Percentiles rank a stretch among this genome's conserved stretches.
These are phyloP conservation scores for Drosophila ercepeae DNA, from an alignment of 1,140 invertebrate genomes.

Conservation along the genomic window DNA sequence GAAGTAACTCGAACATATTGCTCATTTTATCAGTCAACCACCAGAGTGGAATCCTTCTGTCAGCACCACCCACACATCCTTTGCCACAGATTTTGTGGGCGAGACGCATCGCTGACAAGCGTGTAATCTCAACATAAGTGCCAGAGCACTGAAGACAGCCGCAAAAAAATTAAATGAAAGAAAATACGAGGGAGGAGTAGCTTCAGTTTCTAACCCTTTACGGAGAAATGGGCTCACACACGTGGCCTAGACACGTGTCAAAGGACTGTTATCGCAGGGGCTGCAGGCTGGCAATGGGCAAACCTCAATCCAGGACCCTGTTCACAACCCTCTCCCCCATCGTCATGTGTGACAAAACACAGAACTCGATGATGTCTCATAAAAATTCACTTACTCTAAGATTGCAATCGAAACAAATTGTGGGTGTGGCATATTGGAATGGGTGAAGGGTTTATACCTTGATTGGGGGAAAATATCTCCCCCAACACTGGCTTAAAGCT, in stretches of 20 bases:
- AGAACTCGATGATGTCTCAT: slow-evolving; percentile 57
- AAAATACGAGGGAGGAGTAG: slow-evolving; percentile 3
- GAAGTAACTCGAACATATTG: slow-evolving; percentile 30
- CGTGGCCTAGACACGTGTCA: slow-evolving; percentile 68
- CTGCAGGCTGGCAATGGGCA: slow-evolving; percentile 31
- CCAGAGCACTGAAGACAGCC: slow-evolving; percentile 22
- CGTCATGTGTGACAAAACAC: slow-evolving; percentile 37
- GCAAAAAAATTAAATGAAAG: slow-evolving; percentile 31
- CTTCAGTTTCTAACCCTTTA: slow-evolving; percentile 34
- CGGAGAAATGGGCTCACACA: slow-evolving; percentile 32
- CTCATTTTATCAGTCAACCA: slow-evolving; percentile 40
- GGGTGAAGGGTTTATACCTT: neutral
- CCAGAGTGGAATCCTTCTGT: slow-evolving; percentile 1
- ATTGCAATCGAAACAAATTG: slow-evolving; percentile 39
- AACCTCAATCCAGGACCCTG: too few relatives aligned
- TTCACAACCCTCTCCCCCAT: neutral
- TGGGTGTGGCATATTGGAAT: slow-evolving; percentile 8
- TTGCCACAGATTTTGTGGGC: slow-evolving; percentile 11
- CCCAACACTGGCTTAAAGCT: neutral
- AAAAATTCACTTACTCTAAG: slow-evolving; percentile 67
- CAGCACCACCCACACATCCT: slow-evolving; percentile 4
- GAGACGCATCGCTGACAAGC: slow-evolving; percentile 61
- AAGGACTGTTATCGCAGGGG: slow-evolving; percentile 56
- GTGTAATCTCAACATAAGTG: slow-evolving; percentile 73
- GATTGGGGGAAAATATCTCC: neutral